Evolutionary conservation across 2,797 vertebrate genomes (phyloP), one percentile per base, ranked within the genome.

Genomic region (Phrynocephalus guinanensis): DNA sequence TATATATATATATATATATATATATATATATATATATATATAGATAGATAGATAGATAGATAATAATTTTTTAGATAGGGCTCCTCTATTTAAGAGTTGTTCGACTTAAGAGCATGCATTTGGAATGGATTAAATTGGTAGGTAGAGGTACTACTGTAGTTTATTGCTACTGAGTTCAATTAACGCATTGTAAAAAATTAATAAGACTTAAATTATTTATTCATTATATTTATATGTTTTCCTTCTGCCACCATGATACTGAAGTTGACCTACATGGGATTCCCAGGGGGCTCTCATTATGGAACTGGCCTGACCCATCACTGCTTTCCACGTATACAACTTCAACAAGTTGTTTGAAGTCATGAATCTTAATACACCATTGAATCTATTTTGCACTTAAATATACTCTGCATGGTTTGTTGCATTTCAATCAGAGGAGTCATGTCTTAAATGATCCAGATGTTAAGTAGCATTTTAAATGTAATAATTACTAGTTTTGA

Each of bases 391-490:
- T 76, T 87, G 26, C 60, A 6, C 28, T 82, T 76, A 68, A 56
- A 63, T 73, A 81, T 88, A 66, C 3, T 9, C 5, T 11, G 1
- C 44, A 66, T 73, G 6, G 6, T n/a, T 66, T 16, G 33, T 33
- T 90, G 0, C 0, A 0, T 84, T 75, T 50, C 70, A 33, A 24
- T 79, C 84, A 5, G 48, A 90, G 13, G 13, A 33, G 6, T 2
- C 3, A 76, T 89, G 63, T 0, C 85, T 67, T 28, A 75, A 88
- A 88, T n/a, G 16, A 88, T 87, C 63, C n/a, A 48, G 28, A 44
- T 90, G 79, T 89, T 63, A 63, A 72, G 79, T 86, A 28, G 0
- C 84, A 10, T 71, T 91, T 87, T 82, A 44, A 86, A 82, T 89
- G 44, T 86, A 89, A 86, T 88, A 89, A 86, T 56, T 68, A 56